phyloP scores from a whole-genome alignment of 2,888 invertebrate genomes.

The Drosophila pegasa region DNA sequence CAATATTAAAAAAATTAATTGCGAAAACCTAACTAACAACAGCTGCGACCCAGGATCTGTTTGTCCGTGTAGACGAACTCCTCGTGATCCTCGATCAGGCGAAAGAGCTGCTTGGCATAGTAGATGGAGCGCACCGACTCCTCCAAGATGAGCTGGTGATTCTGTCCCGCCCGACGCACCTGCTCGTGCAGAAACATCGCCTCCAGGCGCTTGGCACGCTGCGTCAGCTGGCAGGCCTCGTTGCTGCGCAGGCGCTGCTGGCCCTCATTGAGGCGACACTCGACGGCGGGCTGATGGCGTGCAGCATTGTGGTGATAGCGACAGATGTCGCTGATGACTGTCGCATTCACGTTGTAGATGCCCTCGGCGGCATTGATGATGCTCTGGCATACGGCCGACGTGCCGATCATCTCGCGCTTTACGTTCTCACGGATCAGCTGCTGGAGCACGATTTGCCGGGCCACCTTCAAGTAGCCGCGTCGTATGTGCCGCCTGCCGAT shows the following conservation, averaged over 20 bases:
- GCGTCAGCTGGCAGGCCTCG: constrained; percentile 61
- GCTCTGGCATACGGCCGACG: constrained; percentile 26
- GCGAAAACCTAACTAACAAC: neutral
- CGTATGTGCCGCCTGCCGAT: constrained; percentile 51
- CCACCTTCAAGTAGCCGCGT: constrained; percentile 58
- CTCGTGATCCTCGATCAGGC: constrained; percentile 62
- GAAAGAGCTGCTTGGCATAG: constrained; percentile 72
- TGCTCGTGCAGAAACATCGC: constrained; percentile 67
- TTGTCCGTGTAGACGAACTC: constrained; percentile 49
- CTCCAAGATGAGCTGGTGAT: constrained; percentile 64
- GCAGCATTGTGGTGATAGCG: constrained; percentile 62
- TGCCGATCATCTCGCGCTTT: constrained; percentile 30
- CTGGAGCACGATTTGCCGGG: constrained; percentile 34
- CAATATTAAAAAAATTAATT: neutral
- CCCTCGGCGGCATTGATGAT: constrained; percentile 46
- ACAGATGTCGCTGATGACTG: constrained; percentile 55
- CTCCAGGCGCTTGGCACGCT: constrained; percentile 70
- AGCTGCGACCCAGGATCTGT: constrained; percentile 17
- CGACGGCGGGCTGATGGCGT: constrained; percentile 44
- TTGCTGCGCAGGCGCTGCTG: constrained; percentile 42
- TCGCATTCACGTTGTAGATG: constrained; percentile 49
- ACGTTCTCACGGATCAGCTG: constrained; percentile 54
- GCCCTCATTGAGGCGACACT: constrained; percentile 28
- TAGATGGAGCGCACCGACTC: constrained; percentile 71
- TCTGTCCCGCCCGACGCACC: constrained; percentile 53